A percentile compares a stretch with the other conserved stretches of the same genome.
Evolutionary conservation across 2,888 invertebrate species (phyloP).

Genomic region (Leptinotarsa juncta): DNA sequence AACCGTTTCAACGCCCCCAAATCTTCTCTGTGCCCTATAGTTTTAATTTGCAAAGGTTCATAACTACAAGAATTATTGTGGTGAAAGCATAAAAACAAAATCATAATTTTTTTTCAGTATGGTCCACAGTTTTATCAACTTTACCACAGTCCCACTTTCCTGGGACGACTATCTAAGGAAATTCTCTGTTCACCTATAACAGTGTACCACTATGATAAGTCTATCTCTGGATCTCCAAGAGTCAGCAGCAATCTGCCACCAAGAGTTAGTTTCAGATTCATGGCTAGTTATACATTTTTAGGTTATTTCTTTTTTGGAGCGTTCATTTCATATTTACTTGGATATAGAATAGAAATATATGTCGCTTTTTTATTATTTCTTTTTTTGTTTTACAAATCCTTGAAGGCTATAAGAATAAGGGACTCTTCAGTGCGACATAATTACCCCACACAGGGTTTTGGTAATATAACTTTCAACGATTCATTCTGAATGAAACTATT

Average conservation of each 20-base stretch:
- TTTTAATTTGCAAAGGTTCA: too few relatives aligned
- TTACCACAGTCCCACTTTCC: slow-evolving; percentile 75
- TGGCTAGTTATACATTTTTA: slow-evolving; percentile 75
- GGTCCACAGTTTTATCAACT: slow-evolving; percentile 72
- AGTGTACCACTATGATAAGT: slow-evolving; percentile 74
- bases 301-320: slow-evolving; percentile 69
- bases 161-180: slow-evolving; percentile 74
- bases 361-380: slow-evolving; percentile 65
- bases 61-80: too few relatives aligned
- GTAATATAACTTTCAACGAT: slow-evolving; percentile 60
- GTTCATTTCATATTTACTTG: slow-evolving; percentile 68
- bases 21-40: too few relatives aligned
- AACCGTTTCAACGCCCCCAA: too few relatives aligned
- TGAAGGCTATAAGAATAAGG: slow-evolving; percentile 64
- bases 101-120: slow-evolving; percentile 71
- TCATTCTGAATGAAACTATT: slow-evolving; percentile 52
- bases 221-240: slow-evolving; percentile 69
- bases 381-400: slow-evolving; percentile 68
- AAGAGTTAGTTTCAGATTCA: slow-evolving; percentile 74
- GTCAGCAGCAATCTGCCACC: slow-evolving; percentile 73
- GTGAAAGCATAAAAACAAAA: background rate
- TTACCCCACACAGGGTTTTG: slow-evolving; percentile 58
- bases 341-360: slow-evolving; percentile 69
- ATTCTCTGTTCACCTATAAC: slow-evolving; percentile 73
- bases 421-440: slow-evolving; percentile 50